Evolutionary conservation across 2,888 invertebrate species (phyloP).

Genomic region (Noctuana brunneofusca): DNA sequence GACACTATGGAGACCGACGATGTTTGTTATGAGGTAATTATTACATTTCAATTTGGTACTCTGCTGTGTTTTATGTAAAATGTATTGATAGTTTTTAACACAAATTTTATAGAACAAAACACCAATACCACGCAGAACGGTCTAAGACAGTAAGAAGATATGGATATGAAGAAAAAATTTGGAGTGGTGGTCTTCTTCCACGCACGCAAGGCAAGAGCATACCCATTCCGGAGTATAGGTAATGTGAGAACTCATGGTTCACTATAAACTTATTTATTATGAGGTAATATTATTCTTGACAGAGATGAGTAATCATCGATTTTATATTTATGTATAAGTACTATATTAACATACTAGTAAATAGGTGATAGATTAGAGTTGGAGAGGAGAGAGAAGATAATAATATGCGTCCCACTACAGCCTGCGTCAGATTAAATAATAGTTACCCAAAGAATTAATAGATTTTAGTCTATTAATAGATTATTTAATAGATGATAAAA

Average conservation of each 20-base stretch:
- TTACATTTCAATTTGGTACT: not conserved
- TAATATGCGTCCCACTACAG: too few species aligned
- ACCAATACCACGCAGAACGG: constrained; percentile 85
- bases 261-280: not conserved
- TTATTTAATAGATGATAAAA: too few species aligned
- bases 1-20: constrained; percentile 64
- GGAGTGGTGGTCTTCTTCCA: constrained; percentile 87
- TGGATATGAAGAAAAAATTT: constrained; percentile 87
- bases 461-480: too few species aligned
- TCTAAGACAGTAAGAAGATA: constrained; percentile 85
- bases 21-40: constrained; percentile 65
- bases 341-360: too few species aligned
- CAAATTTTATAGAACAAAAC: constrained; percentile 43
- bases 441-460: too few species aligned
- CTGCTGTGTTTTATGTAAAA: not conserved
- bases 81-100: not conserved
- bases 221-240: constrained; percentile 87
- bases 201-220: constrained; percentile 80
- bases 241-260: constrained; percentile 21
- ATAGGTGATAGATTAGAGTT: too few species aligned
- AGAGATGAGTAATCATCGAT: too few species aligned
- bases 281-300: not conserved
- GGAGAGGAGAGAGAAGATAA: too few species aligned
- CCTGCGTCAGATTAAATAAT: too few species aligned
- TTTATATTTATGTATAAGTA: too few species aligned